These are phyloP conservation scores for Fistularia commersonii DNA, from an alignment of 2,797 vertebrate species.

Conservation along the genomic window DNA sequence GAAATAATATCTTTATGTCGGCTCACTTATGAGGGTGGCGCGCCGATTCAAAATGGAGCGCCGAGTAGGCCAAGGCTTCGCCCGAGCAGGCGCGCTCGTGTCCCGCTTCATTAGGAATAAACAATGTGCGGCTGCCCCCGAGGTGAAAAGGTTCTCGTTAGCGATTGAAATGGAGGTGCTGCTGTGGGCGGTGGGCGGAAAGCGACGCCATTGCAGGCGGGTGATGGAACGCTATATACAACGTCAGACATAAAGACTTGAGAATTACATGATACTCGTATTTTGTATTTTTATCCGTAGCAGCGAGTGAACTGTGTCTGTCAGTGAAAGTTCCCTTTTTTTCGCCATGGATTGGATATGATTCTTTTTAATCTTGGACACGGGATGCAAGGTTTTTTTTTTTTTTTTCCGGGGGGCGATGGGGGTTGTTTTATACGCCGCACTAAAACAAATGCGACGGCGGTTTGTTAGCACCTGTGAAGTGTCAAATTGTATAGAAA, in stretches of 20 bases:
- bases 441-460: conserved; percentile 31
- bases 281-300: too few species aligned
- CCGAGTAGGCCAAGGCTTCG: conserved; percentile 13
- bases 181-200: conserved; percentile 52
- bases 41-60: conserved; percentile 23
- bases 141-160: conserved; percentile 65
- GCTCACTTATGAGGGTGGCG: not conserved
- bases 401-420: too few species aligned
- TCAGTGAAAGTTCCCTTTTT: too few species aligned
- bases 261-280: too few species aligned
- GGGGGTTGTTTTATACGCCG: too few species aligned
- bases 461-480: conserved; percentile 42
- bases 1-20: not conserved
- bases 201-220: conserved; percentile 16
- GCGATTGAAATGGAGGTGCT: conserved; percentile 47
- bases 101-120: conserved; percentile 57
- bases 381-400: too few species aligned
- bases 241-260: too few species aligned
- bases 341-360: too few species aligned
- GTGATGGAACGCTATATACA: conserved; percentile 17
- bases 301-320: too few species aligned
- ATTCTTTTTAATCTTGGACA: not conserved
- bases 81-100: conserved; percentile 29
- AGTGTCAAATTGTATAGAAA: conserved; percentile 50
- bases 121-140: conserved; percentile 29